A percentile compares a stretch with the other conserved stretches of the same genome.
These are phyloP conservation scores for Glossophaga mutica DNA, from an alignment of 2,797 vertebrate genomes.

Conservation along the genomic window DNA sequence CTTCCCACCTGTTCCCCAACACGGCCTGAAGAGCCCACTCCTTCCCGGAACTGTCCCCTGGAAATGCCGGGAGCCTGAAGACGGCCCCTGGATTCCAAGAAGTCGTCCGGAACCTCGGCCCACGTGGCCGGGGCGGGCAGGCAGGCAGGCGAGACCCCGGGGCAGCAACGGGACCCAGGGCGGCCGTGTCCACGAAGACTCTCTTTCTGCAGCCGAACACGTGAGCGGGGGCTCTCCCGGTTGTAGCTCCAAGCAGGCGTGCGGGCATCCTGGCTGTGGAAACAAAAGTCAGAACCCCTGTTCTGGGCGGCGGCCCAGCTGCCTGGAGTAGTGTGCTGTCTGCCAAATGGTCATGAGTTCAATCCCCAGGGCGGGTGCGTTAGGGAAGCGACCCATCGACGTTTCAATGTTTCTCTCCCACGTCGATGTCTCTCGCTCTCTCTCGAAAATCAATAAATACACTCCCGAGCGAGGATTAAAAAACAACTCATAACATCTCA, in stretches of 20 bases:
- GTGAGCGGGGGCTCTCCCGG: fast-evolving
- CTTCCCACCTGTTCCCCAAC: neutral
- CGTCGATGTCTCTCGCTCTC: no score
- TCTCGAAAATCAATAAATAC: no score
- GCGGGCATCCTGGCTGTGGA: fast-evolving
- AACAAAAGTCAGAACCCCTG: neutral
- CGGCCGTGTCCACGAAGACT: neutral
- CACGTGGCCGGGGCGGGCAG: no score
- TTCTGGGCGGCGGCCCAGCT: neutral
- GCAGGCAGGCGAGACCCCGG: neutral
- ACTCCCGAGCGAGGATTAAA: neutral
- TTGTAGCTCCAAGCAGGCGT: fast-evolving
- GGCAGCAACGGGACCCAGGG: fast-evolving
- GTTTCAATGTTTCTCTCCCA: neutral
- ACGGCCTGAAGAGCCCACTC: neutral
- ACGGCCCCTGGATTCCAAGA: neutral
- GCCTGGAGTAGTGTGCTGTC: neutral
- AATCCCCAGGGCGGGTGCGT: neutral
- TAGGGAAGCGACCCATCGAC: neutral
- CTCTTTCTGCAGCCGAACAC: neutral
- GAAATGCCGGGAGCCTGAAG: neutral
- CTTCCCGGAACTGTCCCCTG: neutral
- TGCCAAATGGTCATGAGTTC: neutral
- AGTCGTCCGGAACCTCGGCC: neutral
- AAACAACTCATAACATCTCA: neutral